phyloP scores from a whole-genome alignment of 2,113 vertebrate species.

The Takifugu flavidus region DNA sequence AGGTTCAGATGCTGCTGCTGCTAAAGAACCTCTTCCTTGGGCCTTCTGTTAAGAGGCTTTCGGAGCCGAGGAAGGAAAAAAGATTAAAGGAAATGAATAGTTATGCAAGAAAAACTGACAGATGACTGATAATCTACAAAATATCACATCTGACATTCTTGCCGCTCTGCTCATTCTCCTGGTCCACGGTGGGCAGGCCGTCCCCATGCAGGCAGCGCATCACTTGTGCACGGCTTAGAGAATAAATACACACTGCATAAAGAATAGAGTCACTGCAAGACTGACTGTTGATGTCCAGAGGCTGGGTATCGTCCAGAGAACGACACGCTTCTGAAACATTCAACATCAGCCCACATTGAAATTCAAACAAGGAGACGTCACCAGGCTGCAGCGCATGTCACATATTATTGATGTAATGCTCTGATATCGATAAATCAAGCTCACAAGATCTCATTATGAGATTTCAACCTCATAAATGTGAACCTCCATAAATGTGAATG shows the following conservation, averaged over 20 bases:
- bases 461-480: constrained; percentile 33
- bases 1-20: too few species aligned
- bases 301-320: constrained; percentile 17
- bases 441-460: constrained; percentile 55
- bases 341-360: constrained; percentile 17
- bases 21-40: neutral
- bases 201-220: constrained; percentile 16
- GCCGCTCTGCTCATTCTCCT: constrained; percentile 11
- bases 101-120: constrained; percentile 28
- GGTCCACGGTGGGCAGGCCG: too few species aligned
- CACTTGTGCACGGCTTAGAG: constrained; percentile 40
- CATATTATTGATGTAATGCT: constrained; percentile 17
- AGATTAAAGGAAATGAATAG: constrained; percentile 41
- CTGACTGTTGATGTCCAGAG: constrained; percentile 27
- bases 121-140: constrained; percentile 30
- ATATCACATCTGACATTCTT: constrained; percentile 12
- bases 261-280: constrained; percentile 18
- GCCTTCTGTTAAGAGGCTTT: constrained; percentile 46
- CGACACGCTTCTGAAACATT: constrained; percentile 26
- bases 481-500: constrained; percentile 17
- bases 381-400: constrained; percentile 20
- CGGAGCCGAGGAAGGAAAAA: neutral
- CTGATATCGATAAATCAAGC: constrained; percentile 32
- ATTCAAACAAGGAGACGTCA: constrained; percentile 16
- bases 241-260: neutral